Conservation (phyloP, 2,797 vertebrate species). For the Halcyon badia region DNA sequence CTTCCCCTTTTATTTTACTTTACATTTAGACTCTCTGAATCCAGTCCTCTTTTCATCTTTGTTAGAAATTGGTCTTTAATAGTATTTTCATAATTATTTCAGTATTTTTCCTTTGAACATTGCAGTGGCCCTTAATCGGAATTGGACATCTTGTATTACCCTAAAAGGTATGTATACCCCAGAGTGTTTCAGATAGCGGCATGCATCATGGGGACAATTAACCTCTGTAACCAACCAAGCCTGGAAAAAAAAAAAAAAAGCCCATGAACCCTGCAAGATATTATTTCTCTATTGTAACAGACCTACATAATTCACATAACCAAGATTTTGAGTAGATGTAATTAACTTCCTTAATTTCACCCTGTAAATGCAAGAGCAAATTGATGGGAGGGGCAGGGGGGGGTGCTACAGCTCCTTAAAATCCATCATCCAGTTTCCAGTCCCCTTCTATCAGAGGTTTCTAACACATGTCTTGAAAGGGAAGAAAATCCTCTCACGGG, state of each 20-base stretch:
- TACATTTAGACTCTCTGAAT: neutral
- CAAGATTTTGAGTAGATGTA: neutral
- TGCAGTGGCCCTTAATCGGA: neutral
- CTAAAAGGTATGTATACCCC: neutral
- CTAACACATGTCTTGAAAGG: neutral
- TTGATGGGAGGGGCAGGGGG: neutral
- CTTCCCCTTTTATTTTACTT: neutral
- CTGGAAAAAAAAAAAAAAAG: neutral
- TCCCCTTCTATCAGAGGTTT: neutral
- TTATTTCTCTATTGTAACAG: neutral
- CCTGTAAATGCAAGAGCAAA: neutral
- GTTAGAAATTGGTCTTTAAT: neutral
- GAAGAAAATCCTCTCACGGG: neutral
- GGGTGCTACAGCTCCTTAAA: neutral
- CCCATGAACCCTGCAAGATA: neutral
- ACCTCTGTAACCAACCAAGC: neutral
- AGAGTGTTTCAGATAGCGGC: neutral
- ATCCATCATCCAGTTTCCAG: neutral
- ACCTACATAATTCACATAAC: neutral
- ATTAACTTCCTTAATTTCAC: slow-evolving; percentile 7
- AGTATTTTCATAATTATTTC: neutral
- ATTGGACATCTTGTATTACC: neutral
- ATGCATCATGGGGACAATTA: neutral
- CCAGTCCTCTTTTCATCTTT: neutral
- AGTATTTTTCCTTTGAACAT: neutral